A percentile compares a stretch with the other conserved stretches of the same genome.
These are phyloP conservation scores for Elachura formosa DNA, from an alignment of 2,113 vertebrate genomes.

Conservation along the genomic window DNA sequence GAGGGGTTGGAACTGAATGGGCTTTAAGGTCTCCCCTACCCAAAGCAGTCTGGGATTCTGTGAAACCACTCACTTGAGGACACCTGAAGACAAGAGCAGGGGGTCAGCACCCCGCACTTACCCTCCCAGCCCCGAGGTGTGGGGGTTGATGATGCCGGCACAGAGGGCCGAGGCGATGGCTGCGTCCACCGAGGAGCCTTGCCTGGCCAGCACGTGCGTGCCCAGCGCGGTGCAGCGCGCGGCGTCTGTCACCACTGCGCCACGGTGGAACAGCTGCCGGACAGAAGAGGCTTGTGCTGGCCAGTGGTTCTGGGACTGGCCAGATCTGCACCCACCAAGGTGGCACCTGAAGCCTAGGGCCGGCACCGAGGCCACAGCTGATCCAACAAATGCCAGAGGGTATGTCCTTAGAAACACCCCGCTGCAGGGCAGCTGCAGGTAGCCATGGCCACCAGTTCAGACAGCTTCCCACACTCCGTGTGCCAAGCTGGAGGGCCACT, in stretches of 20 bases:
- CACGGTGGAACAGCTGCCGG: constrained; percentile 85
- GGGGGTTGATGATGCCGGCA: constrained; percentile 87
- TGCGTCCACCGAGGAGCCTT: constrained; percentile 92
- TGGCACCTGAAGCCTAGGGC: neutral
- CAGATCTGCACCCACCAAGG: too few species aligned
- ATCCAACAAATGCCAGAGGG: neutral
- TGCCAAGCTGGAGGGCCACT: accelerated
- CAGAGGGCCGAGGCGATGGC: constrained; percentile 89
- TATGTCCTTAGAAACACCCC: accelerated
- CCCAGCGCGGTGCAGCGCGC: constrained; percentile 87
- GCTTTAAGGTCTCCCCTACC: neutral
- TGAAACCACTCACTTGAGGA: neutral
- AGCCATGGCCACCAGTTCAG: neutral
- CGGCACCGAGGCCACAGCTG: accelerated
- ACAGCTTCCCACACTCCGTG: neutral
- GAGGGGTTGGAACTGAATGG: neutral
- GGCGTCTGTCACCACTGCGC: constrained; percentile 89
- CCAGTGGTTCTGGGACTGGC: too few species aligned
- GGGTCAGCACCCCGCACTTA: constrained; percentile 43
- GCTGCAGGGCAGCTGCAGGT: neutral
- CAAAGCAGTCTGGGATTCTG: neutral
- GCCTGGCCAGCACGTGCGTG: constrained; percentile 80
- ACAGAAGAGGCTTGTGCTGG: neutral
- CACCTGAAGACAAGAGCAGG: accelerated
- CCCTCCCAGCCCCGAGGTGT: constrained; percentile 93